Evolutionary conservation across 2,888 invertebrate genomes (phyloP), one percentile per base, ranked within the genome.

Genomic region (Drosophila neutralis): DNA sequence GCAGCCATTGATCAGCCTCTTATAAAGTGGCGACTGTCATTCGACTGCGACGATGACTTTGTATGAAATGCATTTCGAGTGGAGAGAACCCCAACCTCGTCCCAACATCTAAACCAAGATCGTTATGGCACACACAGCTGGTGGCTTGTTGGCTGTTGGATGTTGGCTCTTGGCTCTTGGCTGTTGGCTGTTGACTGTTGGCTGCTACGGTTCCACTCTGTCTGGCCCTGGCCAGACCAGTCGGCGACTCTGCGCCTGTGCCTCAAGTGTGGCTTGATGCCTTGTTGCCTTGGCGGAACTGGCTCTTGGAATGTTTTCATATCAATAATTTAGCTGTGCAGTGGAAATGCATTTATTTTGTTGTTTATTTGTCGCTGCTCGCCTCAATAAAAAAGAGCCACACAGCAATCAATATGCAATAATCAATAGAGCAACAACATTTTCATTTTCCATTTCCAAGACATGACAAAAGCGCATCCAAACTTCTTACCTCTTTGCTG

Each of bases 1-100:
- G 87, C 75, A 72, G 82, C 90, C 87, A 90, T 87, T 90, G 87
- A 90, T 90, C 90, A 89, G 89, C 69, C 80, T 73, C 87, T 87
- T 76, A 85, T 82, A 87, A 87, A 89, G 90, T 85, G 85, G 87
- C 82, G 90, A 89, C 90, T 87, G 87, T 90, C 87, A 90, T 80
- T 81, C 73, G 82, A 76, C 62, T 66, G 65, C 80, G 73, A 79
- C 83, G 87, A 83, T 89, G 90, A 86, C 90, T 85, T 59, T 90
- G 90, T 89, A 86, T 70, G 90, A 88, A 88, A 90, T 80, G 90
- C 72, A 68, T 76, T 84, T 83, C 63, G 77, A 89, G 79, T 82
- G 76, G 77, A 66, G 73, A 45, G 74, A 68, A 35, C 60, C 60
- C 56, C 65, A 67, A 54, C 58, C 69, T 65, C 54, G 40, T 76